These are phyloP conservation scores for Fratercula arctica DNA, from an alignment of 2,797 vertebrate genomes.

Conservation along the genomic window DNA sequence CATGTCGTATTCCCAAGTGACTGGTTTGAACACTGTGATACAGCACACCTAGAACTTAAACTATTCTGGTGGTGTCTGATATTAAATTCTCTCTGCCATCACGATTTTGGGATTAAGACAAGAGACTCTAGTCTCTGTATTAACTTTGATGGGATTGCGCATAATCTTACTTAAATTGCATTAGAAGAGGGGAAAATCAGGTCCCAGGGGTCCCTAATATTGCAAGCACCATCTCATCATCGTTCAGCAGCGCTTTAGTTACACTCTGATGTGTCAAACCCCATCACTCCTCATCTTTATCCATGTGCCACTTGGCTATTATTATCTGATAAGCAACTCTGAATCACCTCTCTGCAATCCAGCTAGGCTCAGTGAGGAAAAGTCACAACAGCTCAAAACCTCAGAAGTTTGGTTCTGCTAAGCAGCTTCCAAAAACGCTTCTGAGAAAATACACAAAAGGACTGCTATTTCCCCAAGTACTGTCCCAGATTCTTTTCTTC, in stretches of 20 bases:
- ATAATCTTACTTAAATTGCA: not conserved
- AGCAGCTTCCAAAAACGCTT: not conserved
- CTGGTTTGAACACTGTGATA: not conserved
- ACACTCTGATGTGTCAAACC: not conserved
- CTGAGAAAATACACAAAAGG: not conserved
- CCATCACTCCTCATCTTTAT: not conserved
- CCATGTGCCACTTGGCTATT: not conserved
- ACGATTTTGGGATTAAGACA: not conserved
- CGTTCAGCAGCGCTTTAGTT: rapidly evolving
- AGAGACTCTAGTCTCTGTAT: not conserved
- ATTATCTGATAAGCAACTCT: not conserved
- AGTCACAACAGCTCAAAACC: not conserved
- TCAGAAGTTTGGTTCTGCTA: not conserved
- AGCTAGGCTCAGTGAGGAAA: not conserved
- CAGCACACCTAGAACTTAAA: not conserved
- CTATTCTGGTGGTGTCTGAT: not conserved
- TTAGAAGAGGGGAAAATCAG: not conserved
- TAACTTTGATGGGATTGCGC: not conserved
- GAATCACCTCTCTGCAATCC: not conserved
- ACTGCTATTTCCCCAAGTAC: not conserved
- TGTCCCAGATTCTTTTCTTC: conserved; percentile 3
- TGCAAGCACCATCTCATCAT: not conserved
- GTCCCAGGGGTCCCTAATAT: not conserved
- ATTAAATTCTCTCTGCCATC: not conserved
- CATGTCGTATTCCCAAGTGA: not conserved